A percentile compares a stretch with the other conserved stretches of the same genome.
Conservation (phyloP, 2,113 vertebrate species). For the Albula goreensis region DNA sequence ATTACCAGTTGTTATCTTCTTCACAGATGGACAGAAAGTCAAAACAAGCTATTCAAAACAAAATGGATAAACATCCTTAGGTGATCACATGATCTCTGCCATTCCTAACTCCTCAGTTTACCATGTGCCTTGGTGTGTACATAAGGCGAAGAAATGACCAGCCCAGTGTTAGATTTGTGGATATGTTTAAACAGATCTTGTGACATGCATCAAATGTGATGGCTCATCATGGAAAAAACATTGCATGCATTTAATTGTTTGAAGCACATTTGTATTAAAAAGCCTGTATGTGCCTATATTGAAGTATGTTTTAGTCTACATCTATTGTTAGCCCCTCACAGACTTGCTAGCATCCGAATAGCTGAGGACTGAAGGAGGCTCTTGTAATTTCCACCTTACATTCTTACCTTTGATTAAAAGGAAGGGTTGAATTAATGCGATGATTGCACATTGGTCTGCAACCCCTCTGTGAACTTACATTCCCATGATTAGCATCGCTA, state of each 20-base stretch:
- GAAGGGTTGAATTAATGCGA: background rate
- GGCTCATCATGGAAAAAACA: background rate
- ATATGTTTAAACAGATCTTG: background rate
- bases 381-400: background rate
- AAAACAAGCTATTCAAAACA: too few relatives aligned
- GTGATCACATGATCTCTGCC: background rate
- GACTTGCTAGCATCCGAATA: background rate
- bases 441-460: background rate
- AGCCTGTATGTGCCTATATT: background rate
- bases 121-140: background rate
- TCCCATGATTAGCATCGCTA: background rate
- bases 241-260: too few relatives aligned
- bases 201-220: background rate
- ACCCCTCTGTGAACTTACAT: background rate
- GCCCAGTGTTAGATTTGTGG: background rate
- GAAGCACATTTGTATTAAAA: background rate
- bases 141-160: too few relatives aligned
- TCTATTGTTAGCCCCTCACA: background rate
- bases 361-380: background rate
- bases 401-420: background rate
- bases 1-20: too few relatives aligned
- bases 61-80: background rate
- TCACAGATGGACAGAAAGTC: too few relatives aligned
- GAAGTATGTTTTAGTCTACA: background rate
- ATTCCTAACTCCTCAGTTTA: background rate